Evolutionary conservation across 2,797 vertebrate genomes (phyloP), one percentile per base, ranked within the genome.

Genomic region (Paedocypris micromegethes): DNA sequence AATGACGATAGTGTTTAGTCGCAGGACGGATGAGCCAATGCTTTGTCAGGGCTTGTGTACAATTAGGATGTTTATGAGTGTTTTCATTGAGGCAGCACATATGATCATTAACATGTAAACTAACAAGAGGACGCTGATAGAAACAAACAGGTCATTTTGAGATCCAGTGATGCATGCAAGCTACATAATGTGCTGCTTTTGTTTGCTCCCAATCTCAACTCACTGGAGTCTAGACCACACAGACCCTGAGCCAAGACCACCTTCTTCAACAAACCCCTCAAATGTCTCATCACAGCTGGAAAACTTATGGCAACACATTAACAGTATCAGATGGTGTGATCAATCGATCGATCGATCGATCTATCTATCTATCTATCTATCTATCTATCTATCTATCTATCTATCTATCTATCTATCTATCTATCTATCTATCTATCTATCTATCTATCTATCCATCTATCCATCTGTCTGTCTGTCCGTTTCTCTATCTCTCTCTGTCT

Each of bases 171-270:
- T 38, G 44, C 57, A 53, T 61, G 45, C 62, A 68, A 75, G 71
- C 54, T 58, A 61, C 45, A 69, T 66, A 63, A 69, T 64, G 41
- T 39, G 46, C 51, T 66, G 69, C 68, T 68, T 58, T 70, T 68
- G 52, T 54, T 64, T 8, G 5, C n/a, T 48, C 44, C 52, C 61
- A 73, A 78, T 75, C 70, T 54, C 46, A 5, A 39, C 49, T 70
- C 54, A 71, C 66, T 72, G 64, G 48, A 50, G 66, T 76, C 74
- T 66, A 74, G 64, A 78, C 66, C 65, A 66, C 23, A 60, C 40
- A 51, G 23, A 23, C 23, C 23, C 23, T 1, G 23, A 23, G 23
- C 23, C 23, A 23, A 23, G 23, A 23, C 23, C 23, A 23, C 23
- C 23, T 23, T 23, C 23, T 23, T 23, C 23, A 23, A 23, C 23